phyloP scores from a whole-genome alignment of 2,113 vertebrate species.

The Trichechus manatus region DNA sequence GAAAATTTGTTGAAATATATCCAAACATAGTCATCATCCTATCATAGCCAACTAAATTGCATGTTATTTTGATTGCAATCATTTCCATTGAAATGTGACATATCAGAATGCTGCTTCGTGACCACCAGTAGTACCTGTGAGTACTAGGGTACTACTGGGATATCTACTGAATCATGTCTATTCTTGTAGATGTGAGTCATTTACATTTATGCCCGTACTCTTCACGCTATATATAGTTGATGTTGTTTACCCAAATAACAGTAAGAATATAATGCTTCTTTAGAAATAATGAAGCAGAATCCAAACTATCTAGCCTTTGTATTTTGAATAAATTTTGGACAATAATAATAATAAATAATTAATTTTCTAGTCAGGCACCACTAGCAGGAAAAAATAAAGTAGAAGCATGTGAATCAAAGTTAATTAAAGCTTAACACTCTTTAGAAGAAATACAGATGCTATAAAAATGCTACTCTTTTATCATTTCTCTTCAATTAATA shows the following conservation, averaged over 20 bases:
- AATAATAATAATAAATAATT: background rate
- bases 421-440: background rate
- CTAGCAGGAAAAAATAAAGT: background rate
- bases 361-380: background rate
- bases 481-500: slow-evolving; percentile 1
- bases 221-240: background rate
- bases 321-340: background rate
- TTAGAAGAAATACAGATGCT: background rate
- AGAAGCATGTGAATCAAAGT: background rate
- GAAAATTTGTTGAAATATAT: slow-evolving; percentile 53
- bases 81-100: slow-evolving; percentile 32
- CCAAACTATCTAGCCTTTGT: background rate
- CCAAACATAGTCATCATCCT: slow-evolving; percentile 4
- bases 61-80: slow-evolving; percentile 57
- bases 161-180: background rate
- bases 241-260: background rate
- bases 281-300: background rate
- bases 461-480: background rate
- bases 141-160: background rate
- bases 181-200: background rate
- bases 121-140: background rate
- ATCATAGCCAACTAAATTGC: background rate
- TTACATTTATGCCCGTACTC: background rate
- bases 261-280: background rate
- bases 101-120: background rate